Evolutionary conservation across 2,888 invertebrate species (phyloP).

Genomic region (Siphlonurus alternatus): DNA sequence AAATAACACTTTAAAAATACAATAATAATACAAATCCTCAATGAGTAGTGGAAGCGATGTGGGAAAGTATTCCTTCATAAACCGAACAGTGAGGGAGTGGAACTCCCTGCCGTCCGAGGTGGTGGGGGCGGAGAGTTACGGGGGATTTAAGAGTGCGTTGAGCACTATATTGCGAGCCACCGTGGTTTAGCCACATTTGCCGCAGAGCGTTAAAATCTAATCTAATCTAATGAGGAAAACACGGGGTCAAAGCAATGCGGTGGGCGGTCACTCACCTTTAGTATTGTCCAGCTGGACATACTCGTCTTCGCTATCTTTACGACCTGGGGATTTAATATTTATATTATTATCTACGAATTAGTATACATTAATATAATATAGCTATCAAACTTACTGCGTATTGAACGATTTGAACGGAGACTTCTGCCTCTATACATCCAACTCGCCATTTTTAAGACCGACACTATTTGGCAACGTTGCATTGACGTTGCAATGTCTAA

Average conservation of each 20-base stretch:
- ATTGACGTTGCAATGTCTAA: background rate
- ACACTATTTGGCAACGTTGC: background rate
- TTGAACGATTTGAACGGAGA: constrained; percentile 24
- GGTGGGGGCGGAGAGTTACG: too few relatives aligned
- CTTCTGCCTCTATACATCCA: constrained; percentile 34
- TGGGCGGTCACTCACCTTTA: constrained; percentile 27
- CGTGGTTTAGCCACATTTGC: too few relatives aligned
- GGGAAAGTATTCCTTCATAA: too few relatives aligned
- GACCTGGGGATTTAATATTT: constrained; percentile 20
- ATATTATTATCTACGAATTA: constrained; percentile 12
- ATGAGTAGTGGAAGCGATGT: too few relatives aligned
- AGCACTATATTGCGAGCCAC: too few relatives aligned
- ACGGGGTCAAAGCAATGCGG: constrained; percentile 7
- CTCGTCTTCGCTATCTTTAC: constrained; percentile 40
- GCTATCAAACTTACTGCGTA: constrained; percentile 10
- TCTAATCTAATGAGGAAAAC: background rate
- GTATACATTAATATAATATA: constrained; percentile 11
- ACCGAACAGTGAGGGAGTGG: too few relatives aligned
- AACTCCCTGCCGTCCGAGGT: too few relatives aligned
- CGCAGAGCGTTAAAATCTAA: too few relatives aligned
- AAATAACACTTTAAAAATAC: too few relatives aligned
- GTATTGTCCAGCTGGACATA: constrained; percentile 35
- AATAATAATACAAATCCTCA: too few relatives aligned
- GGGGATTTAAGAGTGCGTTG: too few relatives aligned
- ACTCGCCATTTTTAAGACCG: constrained; percentile 26